These are phyloP conservation scores for Oxystoma pomonae DNA, from an alignment of 2,888 invertebrate species.

Conservation along the genomic window DNA sequence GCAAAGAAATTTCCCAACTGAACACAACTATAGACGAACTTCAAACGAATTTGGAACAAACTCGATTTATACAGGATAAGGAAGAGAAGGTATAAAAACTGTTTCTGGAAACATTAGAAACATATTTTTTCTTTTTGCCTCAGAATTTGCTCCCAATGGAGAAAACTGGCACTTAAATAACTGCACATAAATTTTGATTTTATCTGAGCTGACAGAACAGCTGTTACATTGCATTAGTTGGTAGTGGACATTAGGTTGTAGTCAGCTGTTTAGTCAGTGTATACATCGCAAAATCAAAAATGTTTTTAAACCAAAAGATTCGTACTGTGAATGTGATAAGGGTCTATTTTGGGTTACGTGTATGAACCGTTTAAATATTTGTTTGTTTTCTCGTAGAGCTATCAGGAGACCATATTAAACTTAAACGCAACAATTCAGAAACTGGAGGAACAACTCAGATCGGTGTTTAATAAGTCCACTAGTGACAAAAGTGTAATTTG, in stretches of 20 bases:
- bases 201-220: too few relatives aligned
- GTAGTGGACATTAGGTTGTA: too few relatives aligned
- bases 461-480: slow-evolving; percentile 13
- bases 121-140: too few relatives aligned
- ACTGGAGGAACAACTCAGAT: slow-evolving; percentile 29
- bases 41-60: slow-evolving; percentile 26
- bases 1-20: slow-evolving; percentile 29
- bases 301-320: too few relatives aligned
- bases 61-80: slow-evolving; percentile 25
- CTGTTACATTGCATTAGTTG: too few relatives aligned
- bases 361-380: neutral
- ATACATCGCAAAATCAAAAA: too few relatives aligned
- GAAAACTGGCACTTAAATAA: too few relatives aligned
- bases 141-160: too few relatives aligned
- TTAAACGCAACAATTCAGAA: slow-evolving; percentile 31
- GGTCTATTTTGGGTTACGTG: neutral
- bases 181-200: too few relatives aligned
- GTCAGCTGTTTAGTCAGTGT: too few relatives aligned
- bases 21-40: slow-evolving; percentile 31
- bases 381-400: slow-evolving; percentile 24
- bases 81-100: slow-evolving; percentile 30
- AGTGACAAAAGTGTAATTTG: slow-evolving; percentile 25
- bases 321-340: too few relatives aligned
- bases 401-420: slow-evolving; percentile 30
- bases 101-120: too few relatives aligned